Base-by-base conservation (phyloP, 2,113 vertebrate genomes). In the Menidia beryllina region DNA sequence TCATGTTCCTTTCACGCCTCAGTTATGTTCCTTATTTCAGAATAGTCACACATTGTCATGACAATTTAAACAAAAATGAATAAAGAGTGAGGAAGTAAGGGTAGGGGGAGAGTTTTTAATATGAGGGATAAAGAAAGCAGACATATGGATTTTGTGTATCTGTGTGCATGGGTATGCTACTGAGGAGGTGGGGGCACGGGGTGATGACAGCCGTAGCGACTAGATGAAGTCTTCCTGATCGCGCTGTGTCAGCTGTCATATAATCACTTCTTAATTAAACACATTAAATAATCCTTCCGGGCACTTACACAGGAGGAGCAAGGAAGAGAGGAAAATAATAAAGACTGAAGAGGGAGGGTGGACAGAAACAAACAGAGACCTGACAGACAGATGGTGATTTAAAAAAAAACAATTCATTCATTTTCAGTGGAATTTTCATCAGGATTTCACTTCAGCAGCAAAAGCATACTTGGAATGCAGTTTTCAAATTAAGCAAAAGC, bases 251-350 rank as follows among this genome's bases (percentile, higher is more conserved):
- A 82, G 76, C 76, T 20, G 26, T 77, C 81, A 71, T 59, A 75
- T 79, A 85, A 90, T 89, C 83, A 85, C 83, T 59, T 85, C 84
- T 77, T 89, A 86, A 91, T 91, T 86, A 88, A 86, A 88, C 84
- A 81, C 74, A 58, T 86, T 86, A 82, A 84, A 86, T 86, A 84
- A 86, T 86, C 82, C 82, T 75, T 53, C 69, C 53, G 39, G 77
- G 58, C 62, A 83, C 56, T 78, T 24, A 78, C 51, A 74, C 5
- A 7, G 49, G 43, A 21, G 50, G 20, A 26, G 27, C 5, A 36
- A 51, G 45, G 23, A 36, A 27, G n/a, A 54, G 34, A 24, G 20
- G 61, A 60, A 41, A 14, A 8, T 5, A 43, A n/a, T 19, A 1
- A 6, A 45, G 41, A 45, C 13, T 34, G 30, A 34, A 34, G 10